Percentiles rank a stretch among this genome's conserved stretches.
Conservation (phyloP, 2,113 vertebrate genomes). For the Toxotes chatareus region DNA sequence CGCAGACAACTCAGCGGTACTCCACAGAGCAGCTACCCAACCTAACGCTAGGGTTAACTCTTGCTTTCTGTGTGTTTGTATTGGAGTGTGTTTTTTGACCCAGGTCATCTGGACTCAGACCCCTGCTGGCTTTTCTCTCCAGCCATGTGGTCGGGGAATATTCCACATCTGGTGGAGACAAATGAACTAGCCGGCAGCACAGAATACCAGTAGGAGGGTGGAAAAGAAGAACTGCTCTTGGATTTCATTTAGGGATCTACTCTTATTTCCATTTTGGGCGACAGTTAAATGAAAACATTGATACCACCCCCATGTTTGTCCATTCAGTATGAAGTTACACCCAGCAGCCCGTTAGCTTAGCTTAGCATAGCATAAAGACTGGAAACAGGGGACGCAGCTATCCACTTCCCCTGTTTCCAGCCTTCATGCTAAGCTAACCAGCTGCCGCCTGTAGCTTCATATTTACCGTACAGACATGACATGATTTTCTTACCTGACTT, state of each 20-base stretch:
- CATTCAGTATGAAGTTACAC: background rate
- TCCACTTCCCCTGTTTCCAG: background rate
- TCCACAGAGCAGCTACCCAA: slow-evolving; percentile 11
- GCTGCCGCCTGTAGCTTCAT: background rate
- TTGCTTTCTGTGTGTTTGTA: slow-evolving; percentile 6
- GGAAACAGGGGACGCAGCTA: background rate
- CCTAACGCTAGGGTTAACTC: slow-evolving; percentile 18
- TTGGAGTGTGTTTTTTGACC: slow-evolving; percentile 1
- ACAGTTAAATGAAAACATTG: background rate
- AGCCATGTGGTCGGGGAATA: slow-evolving; percentile 2
- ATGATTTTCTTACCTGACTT: background rate
- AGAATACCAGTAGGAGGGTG: background rate
- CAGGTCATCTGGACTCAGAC: slow-evolving; percentile 1
- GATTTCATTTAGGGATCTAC: background rate
- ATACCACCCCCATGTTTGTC: background rate
- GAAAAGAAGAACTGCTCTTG: background rate
- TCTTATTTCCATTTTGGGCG: background rate
- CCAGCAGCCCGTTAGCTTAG: background rate
- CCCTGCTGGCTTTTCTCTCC: slow-evolving; percentile 26
- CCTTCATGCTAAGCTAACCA: background rate
- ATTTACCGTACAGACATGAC: background rate
- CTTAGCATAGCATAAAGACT: background rate
- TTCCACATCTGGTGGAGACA: slow-evolving; percentile 35
- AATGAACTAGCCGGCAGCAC: background rate
- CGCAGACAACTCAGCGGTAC: slow-evolving; percentile 25